phyloP scores from a whole-genome alignment of 2,888 invertebrate species.

The Cepaea hortensis region DNA sequence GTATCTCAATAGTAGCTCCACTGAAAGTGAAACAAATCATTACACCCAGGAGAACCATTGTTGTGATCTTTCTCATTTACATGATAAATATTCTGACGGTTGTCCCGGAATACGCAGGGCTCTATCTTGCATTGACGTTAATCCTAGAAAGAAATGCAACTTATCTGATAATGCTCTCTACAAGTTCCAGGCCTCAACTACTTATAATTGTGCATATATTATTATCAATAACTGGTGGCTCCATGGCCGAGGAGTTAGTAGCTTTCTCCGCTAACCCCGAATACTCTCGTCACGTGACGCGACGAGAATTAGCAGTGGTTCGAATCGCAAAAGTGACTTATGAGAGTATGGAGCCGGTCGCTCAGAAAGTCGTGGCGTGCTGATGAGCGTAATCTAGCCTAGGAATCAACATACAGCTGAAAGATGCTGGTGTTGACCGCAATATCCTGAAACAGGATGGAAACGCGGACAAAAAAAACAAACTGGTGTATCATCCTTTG shows the following conservation, averaged over 20 bases:
- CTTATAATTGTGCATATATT: background rate
- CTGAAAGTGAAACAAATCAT: slow-evolving; percentile 13
- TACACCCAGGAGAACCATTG: background rate
- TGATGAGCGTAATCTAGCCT: too few species aligned
- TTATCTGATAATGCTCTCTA: background rate
- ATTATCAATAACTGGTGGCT: background rate
- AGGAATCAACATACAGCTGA: too few species aligned
- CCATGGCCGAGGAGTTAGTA: too few species aligned
- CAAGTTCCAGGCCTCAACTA: background rate
- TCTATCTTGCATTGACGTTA: background rate
- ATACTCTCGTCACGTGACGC: too few species aligned
- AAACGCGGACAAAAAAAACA: too few species aligned
- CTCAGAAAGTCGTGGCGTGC: too few species aligned
- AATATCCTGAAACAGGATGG: too few species aligned
- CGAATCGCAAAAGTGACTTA: too few species aligned
- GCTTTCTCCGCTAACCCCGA: too few species aligned
- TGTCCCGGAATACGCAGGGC: background rate
- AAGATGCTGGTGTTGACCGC: too few species aligned
- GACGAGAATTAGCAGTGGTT: too few species aligned
- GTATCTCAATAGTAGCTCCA: slow-evolving; percentile 1
- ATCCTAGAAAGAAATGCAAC: background rate
- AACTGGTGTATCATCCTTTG: background rate
- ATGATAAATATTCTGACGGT: background rate
- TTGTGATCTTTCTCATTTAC: background rate
- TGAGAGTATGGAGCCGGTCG: too few species aligned